Base-by-base conservation (phyloP, 1,140 invertebrate species). In the Heterodera carotae region DNA sequence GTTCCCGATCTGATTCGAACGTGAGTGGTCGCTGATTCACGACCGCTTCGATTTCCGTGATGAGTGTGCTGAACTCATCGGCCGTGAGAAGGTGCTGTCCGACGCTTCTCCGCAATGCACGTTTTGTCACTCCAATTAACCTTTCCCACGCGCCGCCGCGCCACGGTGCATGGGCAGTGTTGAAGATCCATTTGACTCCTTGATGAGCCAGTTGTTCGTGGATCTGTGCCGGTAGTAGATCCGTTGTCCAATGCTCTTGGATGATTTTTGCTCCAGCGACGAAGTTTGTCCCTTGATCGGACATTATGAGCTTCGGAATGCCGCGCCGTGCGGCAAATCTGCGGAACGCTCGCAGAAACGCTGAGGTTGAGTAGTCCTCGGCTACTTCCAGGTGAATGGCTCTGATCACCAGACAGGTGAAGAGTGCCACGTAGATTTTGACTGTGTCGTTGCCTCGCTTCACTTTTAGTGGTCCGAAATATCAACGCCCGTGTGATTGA, bases 221-320 rank as follows among this genome's bases (percentile, higher is more conserved):
- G 0, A 34, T 27, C 4, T 56, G n/a, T 7, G 25, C 22, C 4
- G 34, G 22, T 4, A 29, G 31, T n/a, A 62, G 12, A 4, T 29
- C 43, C 0, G 10, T 25, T 10, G 25, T 36, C 43, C 72, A 74
- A 62, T 31, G 15, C 12, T 29, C 12, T 22, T 36, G 25, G 72
- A 66, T 29, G 62, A 27, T 2, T 2, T 74, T 31, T 0, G 25
- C 18, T 27, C 34, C 39, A 2, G 60, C 48, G n/a, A 36, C n/a
- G 34, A 76, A 76, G 33, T 76, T 76, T 22, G 75, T 76, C 12
- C 36, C 75, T 56, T 76, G 66, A 29, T 76, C 75, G n/a, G 75
- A 76, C n/a, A 62, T 1, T 18, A 76, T 76, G 29, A 34, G 0
- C 5, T 18, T n/a, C n/a, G 75, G 75, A 3, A 74, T 12, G 48